phyloP scores from a whole-genome alignment of 2,113 vertebrate species.

The Sinocyclocheilus maitianheensis region DNA sequence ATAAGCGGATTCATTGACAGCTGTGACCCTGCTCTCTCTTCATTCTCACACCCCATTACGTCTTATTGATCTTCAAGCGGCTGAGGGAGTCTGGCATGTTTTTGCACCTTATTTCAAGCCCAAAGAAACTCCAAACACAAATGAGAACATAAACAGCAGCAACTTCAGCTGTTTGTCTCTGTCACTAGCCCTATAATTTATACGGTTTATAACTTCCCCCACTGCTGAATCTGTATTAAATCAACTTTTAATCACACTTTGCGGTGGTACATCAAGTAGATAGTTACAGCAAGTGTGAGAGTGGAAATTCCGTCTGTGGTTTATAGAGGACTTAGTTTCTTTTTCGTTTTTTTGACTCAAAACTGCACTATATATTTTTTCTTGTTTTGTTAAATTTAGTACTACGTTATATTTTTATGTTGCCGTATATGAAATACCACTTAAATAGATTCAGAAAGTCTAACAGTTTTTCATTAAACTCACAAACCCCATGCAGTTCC shows the following conservation, averaged over 20 bases:
- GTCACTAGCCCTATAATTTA: slow-evolving; percentile 59
- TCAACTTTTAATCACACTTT: slow-evolving; percentile 67
- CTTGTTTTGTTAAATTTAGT: too few relatives aligned
- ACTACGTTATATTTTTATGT: too few relatives aligned
- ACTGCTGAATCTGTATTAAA: slow-evolving; percentile 65
- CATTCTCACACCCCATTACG: slow-evolving; percentile 71
- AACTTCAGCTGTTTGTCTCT: slow-evolving; percentile 31
- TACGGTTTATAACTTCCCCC: slow-evolving; percentile 68
- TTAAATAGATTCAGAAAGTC: too few relatives aligned
- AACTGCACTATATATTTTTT: too few relatives aligned
- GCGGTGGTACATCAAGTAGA: slow-evolving; percentile 65
- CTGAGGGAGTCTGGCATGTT: slow-evolving; percentile 12
- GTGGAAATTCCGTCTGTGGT: not conserved
- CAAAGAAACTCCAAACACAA: slow-evolving; percentile 31
- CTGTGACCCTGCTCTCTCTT: slow-evolving; percentile 70
- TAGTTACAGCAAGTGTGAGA: not conserved
- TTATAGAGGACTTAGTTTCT: not conserved
- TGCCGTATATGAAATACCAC: too few relatives aligned
- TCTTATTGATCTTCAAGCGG: slow-evolving; percentile 68
- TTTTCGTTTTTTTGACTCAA: too few relatives aligned
- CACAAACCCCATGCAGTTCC: too few relatives aligned
- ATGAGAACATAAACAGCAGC: slow-evolving; percentile 42
- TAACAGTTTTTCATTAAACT: too few relatives aligned
- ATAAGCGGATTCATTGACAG: slow-evolving; percentile 78
- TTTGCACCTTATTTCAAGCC: slow-evolving; percentile 29